Conservation (phyloP, 2,113 vertebrate genomes). For the Myrmophylax atrothorax region DNA sequence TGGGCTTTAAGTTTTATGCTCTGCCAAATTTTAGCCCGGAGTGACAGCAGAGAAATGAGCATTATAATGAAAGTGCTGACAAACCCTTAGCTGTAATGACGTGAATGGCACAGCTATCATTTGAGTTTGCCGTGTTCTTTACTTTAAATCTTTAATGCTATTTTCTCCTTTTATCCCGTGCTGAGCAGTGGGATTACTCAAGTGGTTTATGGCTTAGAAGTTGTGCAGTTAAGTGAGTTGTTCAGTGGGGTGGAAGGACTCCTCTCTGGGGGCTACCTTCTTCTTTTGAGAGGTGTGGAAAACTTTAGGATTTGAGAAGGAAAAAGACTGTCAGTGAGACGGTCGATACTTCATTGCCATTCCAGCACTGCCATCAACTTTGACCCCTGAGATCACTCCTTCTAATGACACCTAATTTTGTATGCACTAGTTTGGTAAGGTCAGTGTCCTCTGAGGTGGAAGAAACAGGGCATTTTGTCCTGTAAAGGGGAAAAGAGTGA, state of each 20-base stretch:
- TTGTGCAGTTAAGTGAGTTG: slow-evolving; percentile 25
- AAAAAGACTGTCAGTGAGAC: neutral
- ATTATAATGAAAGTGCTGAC: slow-evolving; percentile 66
- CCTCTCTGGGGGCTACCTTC: neutral
- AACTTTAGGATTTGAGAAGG: neutral
- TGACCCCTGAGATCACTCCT: neutral
- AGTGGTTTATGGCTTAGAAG: slow-evolving; percentile 47
- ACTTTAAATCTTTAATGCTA: slow-evolving; percentile 69
- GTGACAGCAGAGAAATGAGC: slow-evolving; percentile 62
- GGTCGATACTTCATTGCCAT: neutral
- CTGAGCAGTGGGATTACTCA: slow-evolving; percentile 51
- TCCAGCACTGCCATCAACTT: neutral
- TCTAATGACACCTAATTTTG: neutral
- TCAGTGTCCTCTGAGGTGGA: neutral
- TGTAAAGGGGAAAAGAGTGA: neutral
- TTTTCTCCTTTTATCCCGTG: slow-evolving; percentile 57
- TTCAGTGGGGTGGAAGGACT: neutral
- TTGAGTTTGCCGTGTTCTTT: slow-evolving; percentile 52
- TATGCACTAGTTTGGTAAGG: neutral
- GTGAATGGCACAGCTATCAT: slow-evolving; percentile 33
- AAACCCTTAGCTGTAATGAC: slow-evolving; percentile 52
- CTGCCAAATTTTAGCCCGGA: slow-evolving; percentile 54
- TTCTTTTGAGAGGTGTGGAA: slow-evolving; percentile 8
- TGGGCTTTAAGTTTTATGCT: slow-evolving; percentile 42
- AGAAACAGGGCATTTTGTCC: neutral